A percentile compares a stretch with the other conserved stretches of the same genome.
These are phyloP conservation scores for Hippoglossus stenolepis DNA, from an alignment of 2,113 vertebrate genomes.

Conservation along the genomic window DNA sequence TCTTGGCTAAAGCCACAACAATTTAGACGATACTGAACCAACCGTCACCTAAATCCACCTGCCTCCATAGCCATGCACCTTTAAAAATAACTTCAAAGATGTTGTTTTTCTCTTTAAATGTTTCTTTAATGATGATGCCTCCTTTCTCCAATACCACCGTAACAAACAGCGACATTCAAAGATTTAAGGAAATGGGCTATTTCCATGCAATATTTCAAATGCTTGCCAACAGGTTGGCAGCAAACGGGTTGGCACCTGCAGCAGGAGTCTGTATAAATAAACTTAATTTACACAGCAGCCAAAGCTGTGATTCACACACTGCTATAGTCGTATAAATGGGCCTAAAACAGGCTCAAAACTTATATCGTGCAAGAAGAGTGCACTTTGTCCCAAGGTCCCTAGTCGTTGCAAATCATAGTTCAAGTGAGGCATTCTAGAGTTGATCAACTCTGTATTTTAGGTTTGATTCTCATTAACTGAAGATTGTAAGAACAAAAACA, in stretches of 20 bases:
- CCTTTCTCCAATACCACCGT: background rate
- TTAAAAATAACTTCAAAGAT: background rate
- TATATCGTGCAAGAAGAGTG: no score
- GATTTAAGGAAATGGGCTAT: background rate
- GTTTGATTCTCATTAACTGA: no score
- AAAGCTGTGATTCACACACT: slow-evolving; percentile 9
- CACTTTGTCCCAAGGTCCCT: no score
- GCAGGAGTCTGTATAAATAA: slow-evolving; percentile 8
- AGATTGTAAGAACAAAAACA: background rate
- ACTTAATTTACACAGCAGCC: slow-evolving; percentile 10
- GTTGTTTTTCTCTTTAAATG: background rate
- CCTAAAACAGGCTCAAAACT: background rate
- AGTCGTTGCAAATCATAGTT: no score
- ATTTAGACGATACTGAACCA: background rate
- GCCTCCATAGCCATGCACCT: no score
- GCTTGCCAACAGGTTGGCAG: slow-evolving; percentile 14
- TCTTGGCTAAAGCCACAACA: no score
- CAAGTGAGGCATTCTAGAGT: background rate
- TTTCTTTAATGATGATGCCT: slow-evolving; percentile 3
- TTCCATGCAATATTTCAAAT: background rate
- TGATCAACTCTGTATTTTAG: background rate
- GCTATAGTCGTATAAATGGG: background rate
- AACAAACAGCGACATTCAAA: background rate
- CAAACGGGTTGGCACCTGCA: slow-evolving; percentile 7
- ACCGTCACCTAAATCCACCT: background rate